Base-by-base conservation (phyloP, 1,140 invertebrate species). In the Conus ventricosus region DNA sequence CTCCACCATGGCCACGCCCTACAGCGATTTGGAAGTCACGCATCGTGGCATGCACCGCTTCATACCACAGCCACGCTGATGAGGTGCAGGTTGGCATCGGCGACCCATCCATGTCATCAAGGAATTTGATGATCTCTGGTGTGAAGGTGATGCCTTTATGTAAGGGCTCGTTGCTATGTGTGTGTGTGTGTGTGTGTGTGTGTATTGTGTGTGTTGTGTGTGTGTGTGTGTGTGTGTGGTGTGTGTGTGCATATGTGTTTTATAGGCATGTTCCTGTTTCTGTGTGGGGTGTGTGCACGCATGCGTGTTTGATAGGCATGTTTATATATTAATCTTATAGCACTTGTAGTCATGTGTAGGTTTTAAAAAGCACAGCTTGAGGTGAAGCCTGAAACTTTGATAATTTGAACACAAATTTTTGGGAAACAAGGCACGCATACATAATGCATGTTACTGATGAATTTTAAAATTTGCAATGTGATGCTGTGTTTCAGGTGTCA, bases 41-140 rank as follows among this genome's bases (percentile, higher is more conserved):
- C 99, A 99, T 94, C 96, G 99, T 91, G 98, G 98, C 8, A 96
- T 99, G 93, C 98, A 99, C 95, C 98, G 98, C 95, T 99, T 99
- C 93, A 96, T 99, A 90, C 98, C 98, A 0, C 96, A n/a, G 98
- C 85, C 99, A 99, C 95, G 97, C 97, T 63, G 99, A 99, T 94
- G 98, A 99, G 96, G 97, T 99, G 84, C 98, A 98, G 94, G 96
- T 99, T 17, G 98, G 99, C 96, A 99, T 99, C 84, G 99, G 99
- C 8, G 99, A 99, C 95, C 98, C 98, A 97, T 99, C 91, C 99
- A 99, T 93, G 98, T 99, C 89, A 97, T 99, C 92, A 98, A 98
- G 94, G 98, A 99, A 95, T 98, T 97, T 20, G 99, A 99, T 91
- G 99, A 99, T 95, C 96, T 99, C 81, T 99, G 99, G 99, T 99